Conservation (phyloP, 2,797 vertebrate genomes). For the Sebastes taczanowskii region DNA sequence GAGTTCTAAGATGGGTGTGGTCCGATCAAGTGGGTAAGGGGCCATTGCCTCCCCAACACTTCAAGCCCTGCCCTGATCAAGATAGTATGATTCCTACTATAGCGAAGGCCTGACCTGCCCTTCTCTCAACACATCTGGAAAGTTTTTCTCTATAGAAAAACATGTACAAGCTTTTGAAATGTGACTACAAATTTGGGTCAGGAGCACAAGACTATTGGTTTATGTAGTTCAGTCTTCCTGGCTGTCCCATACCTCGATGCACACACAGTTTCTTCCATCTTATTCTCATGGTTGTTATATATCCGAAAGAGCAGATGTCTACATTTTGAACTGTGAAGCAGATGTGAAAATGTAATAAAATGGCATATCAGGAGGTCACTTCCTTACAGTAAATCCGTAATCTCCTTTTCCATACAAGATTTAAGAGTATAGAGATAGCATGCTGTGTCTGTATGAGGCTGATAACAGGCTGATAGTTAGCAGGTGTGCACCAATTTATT, state of each 20-base stretch:
- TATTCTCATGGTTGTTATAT: background rate
- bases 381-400: background rate
- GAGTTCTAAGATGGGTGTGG: no score
- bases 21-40: no score
- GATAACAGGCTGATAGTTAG: background rate
- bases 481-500: background rate
- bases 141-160: background rate
- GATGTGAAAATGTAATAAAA: slow-evolving; percentile 25
- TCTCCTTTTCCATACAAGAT: slow-evolving; percentile 6
- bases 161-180: background rate
- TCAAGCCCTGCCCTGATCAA: no score
- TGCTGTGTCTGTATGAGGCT: background rate
- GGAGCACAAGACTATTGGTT: background rate
- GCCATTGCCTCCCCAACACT: no score
- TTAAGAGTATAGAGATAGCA: background rate
- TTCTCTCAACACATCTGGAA: no score
- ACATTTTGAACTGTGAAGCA: slow-evolving; percentile 14
- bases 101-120: no score
- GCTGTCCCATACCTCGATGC: background rate
- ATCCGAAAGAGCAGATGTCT: slow-evolving; percentile 15
- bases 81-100: no score
- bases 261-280: background rate
- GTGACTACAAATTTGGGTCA: background rate
- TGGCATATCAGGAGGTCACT: slow-evolving; percentile 5
- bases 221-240: background rate